phyloP scores from a whole-genome alignment of 2,888 invertebrate species.

The Noctua janthina region DNA sequence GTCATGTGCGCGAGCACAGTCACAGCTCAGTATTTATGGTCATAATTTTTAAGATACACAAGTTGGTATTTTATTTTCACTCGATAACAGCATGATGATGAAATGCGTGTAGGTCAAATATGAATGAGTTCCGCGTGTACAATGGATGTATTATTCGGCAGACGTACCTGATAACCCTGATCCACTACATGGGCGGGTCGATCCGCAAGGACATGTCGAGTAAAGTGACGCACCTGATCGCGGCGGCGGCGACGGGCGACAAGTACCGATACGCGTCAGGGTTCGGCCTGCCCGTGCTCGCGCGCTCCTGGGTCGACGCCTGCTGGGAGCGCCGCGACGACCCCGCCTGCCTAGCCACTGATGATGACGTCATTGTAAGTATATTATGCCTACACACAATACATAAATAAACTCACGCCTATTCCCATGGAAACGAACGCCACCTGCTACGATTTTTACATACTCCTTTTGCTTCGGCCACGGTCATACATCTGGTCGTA shows the following conservation, averaged over 20 bases:
- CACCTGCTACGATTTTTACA: slow-evolving; percentile 7
- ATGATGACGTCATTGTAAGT: slow-evolving; percentile 92
- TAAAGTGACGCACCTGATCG: slow-evolving; percentile 98
- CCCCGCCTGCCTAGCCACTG: slow-evolving; percentile 92
- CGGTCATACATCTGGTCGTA: slow-evolving; percentile 1
- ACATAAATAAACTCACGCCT: neutral
- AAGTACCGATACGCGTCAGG: slow-evolving; percentile 98
- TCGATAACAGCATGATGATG: slow-evolving; percentile 9
- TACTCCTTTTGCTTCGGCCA: neutral
- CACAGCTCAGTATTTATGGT: slow-evolving; percentile 17
- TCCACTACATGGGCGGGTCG: slow-evolving; percentile 99
- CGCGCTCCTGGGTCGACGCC: slow-evolving; percentile 96
- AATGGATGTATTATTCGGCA: slow-evolving; percentile 80
- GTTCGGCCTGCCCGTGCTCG: slow-evolving; percentile 96
- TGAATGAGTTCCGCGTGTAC: slow-evolving; percentile 21
- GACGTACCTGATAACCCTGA: slow-evolving; percentile 96
- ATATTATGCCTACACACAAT: slow-evolving; percentile 2
- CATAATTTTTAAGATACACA: slow-evolving; percentile 26
- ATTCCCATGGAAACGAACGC: slow-evolving; percentile 15
- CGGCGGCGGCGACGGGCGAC: slow-evolving; percentile 96
- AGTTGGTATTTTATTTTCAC: slow-evolving; percentile 11
- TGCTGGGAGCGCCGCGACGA: slow-evolving; percentile 96
- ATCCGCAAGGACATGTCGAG: slow-evolving; percentile 97
- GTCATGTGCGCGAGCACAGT: slow-evolving; percentile 15
- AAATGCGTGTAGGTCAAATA: slow-evolving; percentile 23